phyloP scores from a whole-genome alignment of 2,888 invertebrate species.

The Caenorhabditis angaria region DNA sequence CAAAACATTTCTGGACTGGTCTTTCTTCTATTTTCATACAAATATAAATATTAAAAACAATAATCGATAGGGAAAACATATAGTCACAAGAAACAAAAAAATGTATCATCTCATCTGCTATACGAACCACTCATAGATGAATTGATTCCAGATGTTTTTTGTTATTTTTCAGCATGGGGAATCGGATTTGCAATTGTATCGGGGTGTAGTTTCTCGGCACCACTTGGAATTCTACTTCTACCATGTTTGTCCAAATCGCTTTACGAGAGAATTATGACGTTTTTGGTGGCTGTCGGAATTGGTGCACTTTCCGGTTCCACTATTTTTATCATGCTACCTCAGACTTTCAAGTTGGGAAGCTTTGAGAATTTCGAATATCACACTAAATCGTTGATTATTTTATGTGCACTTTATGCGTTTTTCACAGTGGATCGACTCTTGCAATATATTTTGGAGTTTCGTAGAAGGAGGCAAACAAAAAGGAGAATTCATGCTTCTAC shows the following conservation, averaged over 20 bases:
- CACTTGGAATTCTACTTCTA: constrained; percentile 65
- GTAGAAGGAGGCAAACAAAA: constrained; percentile 54
- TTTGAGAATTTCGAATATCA: constrained; percentile 61
- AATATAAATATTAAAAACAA: constrained; percentile 8
- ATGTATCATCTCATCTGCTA: neutral
- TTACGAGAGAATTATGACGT: constrained; percentile 68
- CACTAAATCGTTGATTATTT: constrained; percentile 63
- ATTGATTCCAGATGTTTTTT: constrained; percentile 5
- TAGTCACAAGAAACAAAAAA: neutral
- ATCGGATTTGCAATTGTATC: constrained; percentile 68
- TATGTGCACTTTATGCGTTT: constrained; percentile 64
- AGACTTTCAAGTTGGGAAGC: constrained; percentile 65
- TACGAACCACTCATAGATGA: neutral
- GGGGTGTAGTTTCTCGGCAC: constrained; percentile 63
- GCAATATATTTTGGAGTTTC: constrained; percentile 63
- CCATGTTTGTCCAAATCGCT: constrained; percentile 61
- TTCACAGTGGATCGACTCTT: constrained; percentile 67
- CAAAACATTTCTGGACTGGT: constrained; percentile 28
- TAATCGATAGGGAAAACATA: constrained; percentile 8
- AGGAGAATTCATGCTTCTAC: constrained; percentile 58
- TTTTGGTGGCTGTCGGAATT: constrained; percentile 68
- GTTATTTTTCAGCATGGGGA: constrained; percentile 62
- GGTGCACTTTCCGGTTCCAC: constrained; percentile 66
- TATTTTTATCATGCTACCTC: constrained; percentile 69
- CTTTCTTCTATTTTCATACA: constrained; percentile 22